Base-by-base conservation (phyloP, 2,797 vertebrate genomes). In the Eulemur coronatus region DNA sequence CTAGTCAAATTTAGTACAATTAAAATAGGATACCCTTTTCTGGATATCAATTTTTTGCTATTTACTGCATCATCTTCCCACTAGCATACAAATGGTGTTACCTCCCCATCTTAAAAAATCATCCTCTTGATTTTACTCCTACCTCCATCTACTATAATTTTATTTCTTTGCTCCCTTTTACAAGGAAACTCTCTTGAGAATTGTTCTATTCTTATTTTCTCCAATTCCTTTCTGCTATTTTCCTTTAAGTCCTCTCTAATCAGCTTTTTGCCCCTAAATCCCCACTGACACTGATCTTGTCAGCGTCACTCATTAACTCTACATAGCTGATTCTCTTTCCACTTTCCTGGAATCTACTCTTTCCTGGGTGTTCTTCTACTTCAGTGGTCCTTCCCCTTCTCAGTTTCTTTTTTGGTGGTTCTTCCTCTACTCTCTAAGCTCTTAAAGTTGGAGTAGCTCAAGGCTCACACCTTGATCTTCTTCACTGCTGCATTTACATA, bases 1-100 rank as follows among this genome's bases (percentile, higher is more conserved):
- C 26, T 26, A 93, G 38, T 81, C 7, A 67, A 88, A 69, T 85
- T 92, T n/a, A 93, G 43, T 81, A 5, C 73, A 88, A 69, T 85
- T 92, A 89, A 80, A 94, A 93, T 0, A 38, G 28, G 20, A 95
- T 12, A 91, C 4, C 2, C 11, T 90, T 84, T 75, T 46, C 14
- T 33, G 94, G 43, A 26, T 46, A 43, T 14, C n/a, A 78, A 52
- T 70, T 80, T 91, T 94, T 61, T 81, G 79, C 22, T 67, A 33
- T 52, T 43, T 63, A 67, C 81, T 81, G 69, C 22, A 72, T 10
- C 30, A 84, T 61, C 2, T 76, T 70, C 26, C 38, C 11, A 95
- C 26, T 11, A 87, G 26, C 46, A 84, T 35, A 91, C 26, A 96
- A 73, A 95, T 78, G 33, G n/a, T 89, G 14, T 88, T 81, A 84